Conservation (phyloP, 2,797 vertebrate genomes). For the Chrysocyon brachyurus region DNA sequence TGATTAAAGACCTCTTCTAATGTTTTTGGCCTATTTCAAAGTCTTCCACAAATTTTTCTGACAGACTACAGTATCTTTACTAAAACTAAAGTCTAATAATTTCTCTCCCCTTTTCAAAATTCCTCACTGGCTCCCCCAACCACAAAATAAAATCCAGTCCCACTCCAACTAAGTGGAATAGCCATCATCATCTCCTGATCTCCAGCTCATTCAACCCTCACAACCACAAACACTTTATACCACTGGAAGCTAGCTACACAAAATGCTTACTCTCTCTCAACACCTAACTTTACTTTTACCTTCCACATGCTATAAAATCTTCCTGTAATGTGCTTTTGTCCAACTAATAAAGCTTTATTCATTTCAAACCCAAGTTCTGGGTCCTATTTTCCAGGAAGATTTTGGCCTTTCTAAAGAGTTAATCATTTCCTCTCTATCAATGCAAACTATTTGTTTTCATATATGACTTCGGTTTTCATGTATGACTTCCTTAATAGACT, state of each 20-base stretch:
- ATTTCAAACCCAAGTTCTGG: constrained; percentile 33
- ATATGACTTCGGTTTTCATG: not conserved
- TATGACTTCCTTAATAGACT: not conserved
- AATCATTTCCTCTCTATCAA: constrained; percentile 13
- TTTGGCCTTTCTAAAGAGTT: not conserved
- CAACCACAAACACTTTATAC: not conserved
- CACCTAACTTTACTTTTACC: not conserved
- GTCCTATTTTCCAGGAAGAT: not conserved
- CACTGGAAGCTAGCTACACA: not conserved
- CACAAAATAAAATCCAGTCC: constrained; percentile 5
- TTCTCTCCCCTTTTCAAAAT: not conserved
- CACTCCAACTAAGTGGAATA: not conserved
- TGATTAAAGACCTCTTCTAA: not conserved
- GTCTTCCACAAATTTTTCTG: constrained; percentile 1
- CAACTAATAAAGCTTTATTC: not conserved
- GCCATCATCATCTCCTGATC: not conserved
- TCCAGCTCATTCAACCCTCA: not conserved
- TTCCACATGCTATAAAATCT: not conserved
- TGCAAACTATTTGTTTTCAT: not conserved
- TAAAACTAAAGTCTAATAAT: constrained; percentile 25
- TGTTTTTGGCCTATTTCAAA: constrained; percentile 23
- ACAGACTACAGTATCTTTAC: not conserved
- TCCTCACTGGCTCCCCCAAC: not conserved
- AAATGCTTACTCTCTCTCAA: not conserved
- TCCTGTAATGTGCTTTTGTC: not conserved